phyloP scores from a whole-genome alignment of 1,140 invertebrate genomes.

The Bilobella aurantiaca region DNA sequence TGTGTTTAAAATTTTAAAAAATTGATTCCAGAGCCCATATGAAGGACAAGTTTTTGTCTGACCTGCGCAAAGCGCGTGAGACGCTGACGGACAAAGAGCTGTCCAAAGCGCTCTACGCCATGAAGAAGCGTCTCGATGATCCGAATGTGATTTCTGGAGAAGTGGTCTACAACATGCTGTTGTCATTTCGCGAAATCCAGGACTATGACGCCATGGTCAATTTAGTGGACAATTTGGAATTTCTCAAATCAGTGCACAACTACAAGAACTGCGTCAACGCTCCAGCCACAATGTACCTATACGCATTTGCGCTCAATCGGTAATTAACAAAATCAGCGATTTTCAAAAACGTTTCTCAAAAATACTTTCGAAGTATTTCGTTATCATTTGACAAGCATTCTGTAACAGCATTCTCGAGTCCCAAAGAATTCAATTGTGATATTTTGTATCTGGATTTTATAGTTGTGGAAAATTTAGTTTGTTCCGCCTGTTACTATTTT shows the following conservation, averaged over 20 bases:
- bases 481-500: too few relatives aligned
- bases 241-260: slow-evolving; percentile 77
- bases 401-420: too few relatives aligned
- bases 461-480: too few relatives aligned
- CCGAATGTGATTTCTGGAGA: slow-evolving; percentile 91
- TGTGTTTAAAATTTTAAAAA: slow-evolving; percentile 2
- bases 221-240: slow-evolving; percentile 70
- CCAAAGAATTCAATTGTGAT: too few relatives aligned
- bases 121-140: slow-evolving; percentile 88
- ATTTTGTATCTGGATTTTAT: too few relatives aligned
- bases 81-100: slow-evolving; percentile 74
- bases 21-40: slow-evolving; percentile 69
- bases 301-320: slow-evolving; percentile 95
- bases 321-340: too few relatives aligned
- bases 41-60: slow-evolving; percentile 93
- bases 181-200: slow-evolving; percentile 83
- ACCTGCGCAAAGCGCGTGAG: slow-evolving; percentile 86
- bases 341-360: too few relatives aligned
- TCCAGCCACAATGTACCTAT: slow-evolving; percentile 79
- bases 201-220: slow-evolving; percentile 98
- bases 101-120: slow-evolving; percentile 71
- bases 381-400: too few relatives aligned
- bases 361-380: too few relatives aligned
- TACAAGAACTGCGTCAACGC: slow-evolving; percentile 80
- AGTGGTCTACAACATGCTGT: slow-evolving; percentile 82